phyloP scores from a whole-genome alignment of 1,140 invertebrate species.

The Ips typographus region DNA sequence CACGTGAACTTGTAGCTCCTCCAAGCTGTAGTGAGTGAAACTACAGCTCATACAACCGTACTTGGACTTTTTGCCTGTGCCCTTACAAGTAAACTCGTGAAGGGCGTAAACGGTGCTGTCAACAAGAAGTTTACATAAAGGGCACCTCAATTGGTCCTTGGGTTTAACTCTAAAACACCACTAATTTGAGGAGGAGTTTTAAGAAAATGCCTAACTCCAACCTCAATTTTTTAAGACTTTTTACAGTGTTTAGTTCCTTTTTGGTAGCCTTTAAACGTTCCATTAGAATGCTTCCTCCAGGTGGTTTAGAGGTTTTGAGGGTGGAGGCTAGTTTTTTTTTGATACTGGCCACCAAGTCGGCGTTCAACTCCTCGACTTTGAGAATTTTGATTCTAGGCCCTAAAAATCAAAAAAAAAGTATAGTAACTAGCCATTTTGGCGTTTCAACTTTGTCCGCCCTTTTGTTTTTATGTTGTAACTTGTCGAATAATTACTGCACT shows the following conservation, averaged over 20 bases:
- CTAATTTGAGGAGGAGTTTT: conserved; percentile 23
- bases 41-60: conserved; percentile 45
- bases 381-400: conserved; percentile 39
- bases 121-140: conserved; percentile 39
- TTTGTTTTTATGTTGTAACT: too few relatives aligned
- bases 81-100: conserved; percentile 42
- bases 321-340: conserved; percentile 39
- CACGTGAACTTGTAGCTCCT: conserved; percentile 43
- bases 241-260: too few relatives aligned
- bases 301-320: too few relatives aligned
- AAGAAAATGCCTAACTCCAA: too few relatives aligned
- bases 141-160: conserved; percentile 45
- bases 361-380: conserved; percentile 41
- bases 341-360: conserved; percentile 39
- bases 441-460: too few relatives aligned
- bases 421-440: too few relatives aligned
- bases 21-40: conserved; percentile 40
- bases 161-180: conserved; percentile 27
- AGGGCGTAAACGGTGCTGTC: conserved; percentile 31
- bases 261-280: too few relatives aligned
- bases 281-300: too few relatives aligned
- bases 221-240: too few relatives aligned
- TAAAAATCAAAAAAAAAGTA: neutral
- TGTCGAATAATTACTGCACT: too few relatives aligned
- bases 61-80: conserved; percentile 29